These are phyloP conservation scores for Lophotriccus pileatus DNA, from an alignment of 2,797 vertebrate species.

Conservation along the genomic window DNA sequence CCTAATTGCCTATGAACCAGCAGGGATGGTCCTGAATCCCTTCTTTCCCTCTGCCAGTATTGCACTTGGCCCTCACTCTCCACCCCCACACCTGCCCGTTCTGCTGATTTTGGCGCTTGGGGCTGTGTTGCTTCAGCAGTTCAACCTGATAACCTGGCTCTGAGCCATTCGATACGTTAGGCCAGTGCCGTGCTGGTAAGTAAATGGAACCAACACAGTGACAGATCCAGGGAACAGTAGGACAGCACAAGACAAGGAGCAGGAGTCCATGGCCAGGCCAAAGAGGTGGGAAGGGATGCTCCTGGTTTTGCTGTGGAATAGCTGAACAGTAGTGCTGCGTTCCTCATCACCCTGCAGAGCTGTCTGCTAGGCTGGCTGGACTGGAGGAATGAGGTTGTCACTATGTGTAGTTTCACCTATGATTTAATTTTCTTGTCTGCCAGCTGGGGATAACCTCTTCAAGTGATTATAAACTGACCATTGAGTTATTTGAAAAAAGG, in stretches of 20 bases:
- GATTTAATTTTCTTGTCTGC: background rate
- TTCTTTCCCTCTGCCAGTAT: background rate
- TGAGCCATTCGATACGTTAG: accelerated
- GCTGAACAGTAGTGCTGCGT: background rate
- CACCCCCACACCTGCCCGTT: background rate
- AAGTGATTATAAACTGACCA: background rate
- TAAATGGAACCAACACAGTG: background rate
- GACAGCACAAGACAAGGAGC: background rate
- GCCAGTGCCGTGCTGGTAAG: background rate
- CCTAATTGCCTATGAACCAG: background rate
- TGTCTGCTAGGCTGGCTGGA: background rate
- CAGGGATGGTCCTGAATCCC: background rate
- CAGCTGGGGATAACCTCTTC: background rate
- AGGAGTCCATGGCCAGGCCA: background rate
- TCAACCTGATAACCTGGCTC: background rate
- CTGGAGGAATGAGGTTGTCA: background rate
- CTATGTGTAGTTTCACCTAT: background rate
- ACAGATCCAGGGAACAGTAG: background rate
- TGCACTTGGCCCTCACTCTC: background rate
- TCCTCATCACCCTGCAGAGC: background rate
- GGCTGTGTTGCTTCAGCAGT: background rate
- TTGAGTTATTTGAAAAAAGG: background rate
- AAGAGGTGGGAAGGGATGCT: background rate
- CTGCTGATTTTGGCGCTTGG: background rate
- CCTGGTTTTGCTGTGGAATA: background rate